A percentile compares a stretch with the other conserved stretches of the same genome.
Evolutionary conservation across 2,113 vertebrate species (phyloP).

Genomic region (Grammatotria lemairii): DNA sequence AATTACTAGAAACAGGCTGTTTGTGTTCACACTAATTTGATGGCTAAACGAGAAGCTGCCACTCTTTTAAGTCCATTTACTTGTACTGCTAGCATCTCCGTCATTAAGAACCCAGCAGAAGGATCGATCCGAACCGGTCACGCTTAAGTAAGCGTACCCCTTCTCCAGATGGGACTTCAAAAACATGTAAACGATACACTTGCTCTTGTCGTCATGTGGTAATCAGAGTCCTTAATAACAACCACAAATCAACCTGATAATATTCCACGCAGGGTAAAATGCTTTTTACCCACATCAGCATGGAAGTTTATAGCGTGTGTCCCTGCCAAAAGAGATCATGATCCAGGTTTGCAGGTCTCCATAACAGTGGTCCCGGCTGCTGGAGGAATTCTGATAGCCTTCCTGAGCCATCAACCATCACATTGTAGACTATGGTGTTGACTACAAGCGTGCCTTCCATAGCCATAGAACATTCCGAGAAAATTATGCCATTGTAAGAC

Average conservation of each 20-base stretch:
- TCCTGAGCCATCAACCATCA: constrained; percentile 39
- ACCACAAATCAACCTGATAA: constrained; percentile 1
- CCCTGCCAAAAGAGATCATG: background rate
- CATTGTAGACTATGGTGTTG: constrained; percentile 4
- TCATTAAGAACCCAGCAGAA: background rate
- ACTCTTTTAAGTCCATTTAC: background rate
- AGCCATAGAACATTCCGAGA: background rate
- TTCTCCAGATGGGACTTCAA: background rate
- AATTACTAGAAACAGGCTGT: background rate
- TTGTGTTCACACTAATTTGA: background rate
- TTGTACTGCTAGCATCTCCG: background rate
- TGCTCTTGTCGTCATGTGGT: background rate
- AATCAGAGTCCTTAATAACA: background rate
- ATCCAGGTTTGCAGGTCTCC: background rate
- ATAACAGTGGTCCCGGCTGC: constrained; percentile 20
- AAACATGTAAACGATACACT: background rate
- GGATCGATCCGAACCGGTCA: background rate
- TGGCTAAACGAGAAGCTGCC: background rate
- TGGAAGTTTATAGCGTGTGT: background rate
- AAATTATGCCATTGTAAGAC: background rate
- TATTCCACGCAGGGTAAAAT: background rate
- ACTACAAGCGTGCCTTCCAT: background rate
- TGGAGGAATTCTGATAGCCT: constrained; percentile 16
- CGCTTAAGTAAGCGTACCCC: background rate
- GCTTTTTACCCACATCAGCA: background rate